These are phyloP conservation scores for Nasonia vitripennis DNA, from an alignment of 1,140 invertebrate species.

Conservation along the genomic window DNA sequence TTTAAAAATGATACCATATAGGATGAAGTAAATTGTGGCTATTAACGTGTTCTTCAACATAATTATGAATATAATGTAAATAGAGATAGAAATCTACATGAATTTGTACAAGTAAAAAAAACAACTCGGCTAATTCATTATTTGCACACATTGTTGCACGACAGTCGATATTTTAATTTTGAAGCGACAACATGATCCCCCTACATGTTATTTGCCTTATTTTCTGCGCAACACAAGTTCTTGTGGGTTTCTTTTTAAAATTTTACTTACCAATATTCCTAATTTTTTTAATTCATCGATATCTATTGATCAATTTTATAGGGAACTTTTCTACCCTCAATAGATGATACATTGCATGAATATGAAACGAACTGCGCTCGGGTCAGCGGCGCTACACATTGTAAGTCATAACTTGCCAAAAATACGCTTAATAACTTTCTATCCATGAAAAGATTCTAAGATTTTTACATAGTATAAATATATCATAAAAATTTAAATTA, in stretches of 20 bases:
- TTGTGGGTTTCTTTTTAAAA: neutral
- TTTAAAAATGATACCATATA: too few relatives aligned
- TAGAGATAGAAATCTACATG: too few relatives aligned
- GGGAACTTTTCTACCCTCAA: neutral
- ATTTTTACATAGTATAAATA: too few relatives aligned
- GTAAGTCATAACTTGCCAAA: neutral
- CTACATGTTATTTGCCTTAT: neutral
- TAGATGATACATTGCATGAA: constrained; percentile 4
- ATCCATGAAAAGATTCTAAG: too few relatives aligned
- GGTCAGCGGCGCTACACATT: neutral
- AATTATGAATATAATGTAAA: too few relatives aligned
- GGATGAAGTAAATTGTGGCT: too few relatives aligned
- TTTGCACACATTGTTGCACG: too few relatives aligned
- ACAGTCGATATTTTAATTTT: neutral
- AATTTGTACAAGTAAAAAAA: too few relatives aligned
- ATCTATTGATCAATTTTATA: neutral
- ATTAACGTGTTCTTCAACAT: too few relatives aligned
- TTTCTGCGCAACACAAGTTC: neutral
- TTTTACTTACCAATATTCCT: neutral
- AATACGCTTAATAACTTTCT: too few relatives aligned
- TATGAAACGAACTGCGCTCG: neutral
- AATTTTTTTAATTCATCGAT: neutral
- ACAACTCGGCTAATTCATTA: too few relatives aligned
- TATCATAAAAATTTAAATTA: neutral
- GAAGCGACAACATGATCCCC: neutral